Evolutionary conservation across 2,113 vertebrate genomes (phyloP).

Genomic region (Catharus fuscescens): DNA sequence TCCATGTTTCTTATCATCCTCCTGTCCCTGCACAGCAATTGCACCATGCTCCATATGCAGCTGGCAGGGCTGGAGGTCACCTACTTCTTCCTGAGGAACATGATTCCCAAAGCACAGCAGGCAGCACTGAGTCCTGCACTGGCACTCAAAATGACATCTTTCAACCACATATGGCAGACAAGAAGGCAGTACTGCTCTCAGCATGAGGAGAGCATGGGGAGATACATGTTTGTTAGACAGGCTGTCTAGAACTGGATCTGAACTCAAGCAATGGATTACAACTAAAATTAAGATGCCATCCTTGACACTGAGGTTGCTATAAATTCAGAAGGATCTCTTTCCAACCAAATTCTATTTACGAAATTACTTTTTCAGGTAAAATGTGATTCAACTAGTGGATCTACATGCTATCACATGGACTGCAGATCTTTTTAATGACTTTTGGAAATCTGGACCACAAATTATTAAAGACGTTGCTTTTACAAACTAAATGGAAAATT

Average conservation of each 20-base stretch:
- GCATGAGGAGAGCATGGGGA: background rate
- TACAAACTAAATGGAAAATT: background rate
- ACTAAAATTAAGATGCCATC: background rate
- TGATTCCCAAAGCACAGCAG: background rate
- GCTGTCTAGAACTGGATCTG: background rate
- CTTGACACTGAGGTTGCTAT: background rate
- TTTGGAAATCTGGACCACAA: background rate
- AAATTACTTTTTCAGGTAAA: background rate
- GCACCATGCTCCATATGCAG: rapidly evolving
- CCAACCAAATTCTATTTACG: background rate
- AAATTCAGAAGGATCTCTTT: background rate
- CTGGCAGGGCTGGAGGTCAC: background rate
- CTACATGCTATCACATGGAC: background rate
- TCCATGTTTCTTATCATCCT: background rate
- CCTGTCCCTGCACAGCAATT: background rate
- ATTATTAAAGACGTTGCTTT: background rate
- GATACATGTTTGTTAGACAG: background rate
- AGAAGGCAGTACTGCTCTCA: background rate
- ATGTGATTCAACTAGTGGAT: background rate
- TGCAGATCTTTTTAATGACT: background rate
- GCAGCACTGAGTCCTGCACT: background rate
- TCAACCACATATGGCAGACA: background rate
- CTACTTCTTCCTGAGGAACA: background rate
- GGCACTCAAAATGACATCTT: background rate
- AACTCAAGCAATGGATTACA: background rate